phyloP scores from a whole-genome alignment of 2,888 invertebrate species.

The Dinocampus coccinellae region DNA sequence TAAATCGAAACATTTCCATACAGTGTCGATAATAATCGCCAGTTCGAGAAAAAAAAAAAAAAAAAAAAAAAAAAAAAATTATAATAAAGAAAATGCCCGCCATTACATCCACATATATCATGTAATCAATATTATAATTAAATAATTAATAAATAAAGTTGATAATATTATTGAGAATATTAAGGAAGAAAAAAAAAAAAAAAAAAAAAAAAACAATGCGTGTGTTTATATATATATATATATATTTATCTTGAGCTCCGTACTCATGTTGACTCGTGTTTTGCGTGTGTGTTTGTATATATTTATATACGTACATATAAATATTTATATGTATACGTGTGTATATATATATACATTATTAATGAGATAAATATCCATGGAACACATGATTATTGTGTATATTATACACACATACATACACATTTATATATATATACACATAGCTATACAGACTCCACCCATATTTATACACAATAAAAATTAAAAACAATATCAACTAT shows the following conservation, averaged over 20 bases:
- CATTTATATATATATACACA: not conserved
- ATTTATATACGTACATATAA: slow-evolving; percentile 36
- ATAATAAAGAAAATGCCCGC: slow-evolving; percentile 45
- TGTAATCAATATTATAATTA: slow-evolving; percentile 46
- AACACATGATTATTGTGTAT: slow-evolving; percentile 35
- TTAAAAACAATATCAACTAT: not conserved
- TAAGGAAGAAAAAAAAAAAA: not conserved
- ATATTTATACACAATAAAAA: too few relatives aligned
- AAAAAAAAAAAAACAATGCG: not conserved
- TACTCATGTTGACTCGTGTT: too few relatives aligned
- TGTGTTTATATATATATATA: slow-evolving; percentile 14
- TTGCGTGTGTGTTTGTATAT: slow-evolving; percentile 26
- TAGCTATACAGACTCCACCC: not conserved
- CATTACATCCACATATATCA: slow-evolving; percentile 50
- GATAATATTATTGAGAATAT: slow-evolving; percentile 28
- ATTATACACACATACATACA: slow-evolving; percentile 23
- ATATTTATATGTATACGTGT: slow-evolving; percentile 43
- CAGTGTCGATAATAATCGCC: not conserved
- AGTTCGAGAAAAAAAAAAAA: slow-evolving; percentile 21
- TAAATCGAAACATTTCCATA: not conserved
- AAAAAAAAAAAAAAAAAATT: slow-evolving; percentile 43
- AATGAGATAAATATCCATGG: slow-evolving; percentile 45
- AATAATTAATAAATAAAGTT: slow-evolving; percentile 22
- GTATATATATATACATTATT: slow-evolving; percentile 45
- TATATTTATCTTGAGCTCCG: slow-evolving; percentile 33